A percentile compares a stretch with the other conserved stretches of the same genome.
These are phyloP conservation scores for Drosophila paranaensis DNA, from an alignment of 2,888 invertebrate species.

Conservation along the genomic window DNA sequence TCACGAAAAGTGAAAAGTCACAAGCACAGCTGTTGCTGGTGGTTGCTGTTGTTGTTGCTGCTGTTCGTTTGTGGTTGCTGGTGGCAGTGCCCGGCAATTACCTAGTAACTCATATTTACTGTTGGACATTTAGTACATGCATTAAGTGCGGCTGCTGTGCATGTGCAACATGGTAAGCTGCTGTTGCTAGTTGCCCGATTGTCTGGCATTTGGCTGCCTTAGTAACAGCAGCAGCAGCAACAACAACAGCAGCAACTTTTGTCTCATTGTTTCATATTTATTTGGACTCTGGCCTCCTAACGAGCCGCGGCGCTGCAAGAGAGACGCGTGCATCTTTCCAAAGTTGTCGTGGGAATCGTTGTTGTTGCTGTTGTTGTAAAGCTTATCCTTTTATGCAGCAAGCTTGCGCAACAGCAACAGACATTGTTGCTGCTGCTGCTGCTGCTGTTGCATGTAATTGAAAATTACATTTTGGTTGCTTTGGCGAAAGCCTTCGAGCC, in stretches of 20 bases:
- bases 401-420: slow-evolving; percentile 67
- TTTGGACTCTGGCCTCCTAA: slow-evolving; percentile 70
- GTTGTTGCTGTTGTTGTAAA: slow-evolving; percentile 50
- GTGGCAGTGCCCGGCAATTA: slow-evolving; percentile 71
- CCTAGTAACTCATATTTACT: slow-evolving; percentile 79
- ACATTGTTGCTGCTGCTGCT: slow-evolving; percentile 43
- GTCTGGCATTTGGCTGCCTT: slow-evolving; percentile 54
- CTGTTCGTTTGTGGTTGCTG: slow-evolving; percentile 21
- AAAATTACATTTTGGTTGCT: slow-evolving; percentile 68
- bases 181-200: slow-evolving; percentile 51
- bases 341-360: slow-evolving; percentile 69
- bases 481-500: slow-evolving; percentile 56
- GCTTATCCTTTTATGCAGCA: slow-evolving; percentile 77
- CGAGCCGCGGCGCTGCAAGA: slow-evolving; percentile 58
- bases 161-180: slow-evolving; percentile 47
- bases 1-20: slow-evolving; percentile 78
- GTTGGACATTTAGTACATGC: slow-evolving; percentile 78
- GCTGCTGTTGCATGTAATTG: slow-evolving; percentile 63
- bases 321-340: slow-evolving; percentile 75
- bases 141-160: slow-evolving; percentile 69
- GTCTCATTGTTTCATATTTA: slow-evolving; percentile 79
- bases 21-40: slow-evolving; percentile 42
- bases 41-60: neutral
- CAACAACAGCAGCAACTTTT: slow-evolving; percentile 50
- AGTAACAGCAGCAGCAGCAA: slow-evolving; percentile 26